A percentile compares a stretch with the other conserved stretches of the same genome.
phyloP scores from a whole-genome alignment of 2,888 invertebrate species.

The Cephonodes hylas region DNA sequence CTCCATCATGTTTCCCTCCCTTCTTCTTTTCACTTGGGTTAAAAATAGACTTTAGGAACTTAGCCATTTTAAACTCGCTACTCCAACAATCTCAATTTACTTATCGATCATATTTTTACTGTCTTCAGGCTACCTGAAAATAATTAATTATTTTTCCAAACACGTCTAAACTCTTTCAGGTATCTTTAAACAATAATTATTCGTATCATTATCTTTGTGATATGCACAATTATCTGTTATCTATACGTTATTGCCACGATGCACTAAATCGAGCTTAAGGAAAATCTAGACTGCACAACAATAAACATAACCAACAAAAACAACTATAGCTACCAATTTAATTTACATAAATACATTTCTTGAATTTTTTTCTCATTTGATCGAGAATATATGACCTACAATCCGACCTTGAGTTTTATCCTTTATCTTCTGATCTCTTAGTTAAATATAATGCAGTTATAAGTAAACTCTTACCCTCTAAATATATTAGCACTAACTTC shows the following conservation, averaged over 20 bases:
- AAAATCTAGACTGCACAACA: too few relatives aligned
- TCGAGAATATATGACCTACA: too few relatives aligned
- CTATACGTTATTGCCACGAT: not conserved
- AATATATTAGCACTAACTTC: conserved; percentile 24
- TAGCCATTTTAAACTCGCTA: conserved; percentile 51
- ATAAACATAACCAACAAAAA: too few relatives aligned
- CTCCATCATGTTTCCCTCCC: conserved; percentile 36
- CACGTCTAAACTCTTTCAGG: not conserved
- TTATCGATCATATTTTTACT: not conserved
- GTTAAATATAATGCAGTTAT: not conserved
- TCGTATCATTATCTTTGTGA: not conserved
- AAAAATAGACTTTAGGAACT: conserved; percentile 70
- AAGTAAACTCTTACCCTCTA: conserved; percentile 23
- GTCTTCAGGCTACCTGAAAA: not conserved
- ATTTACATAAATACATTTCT: too few relatives aligned
- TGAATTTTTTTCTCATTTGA: too few relatives aligned
- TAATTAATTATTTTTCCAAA: not conserved
- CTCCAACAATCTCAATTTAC: not conserved
- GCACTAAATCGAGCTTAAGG: not conserved
- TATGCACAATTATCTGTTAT: conserved; percentile 3
- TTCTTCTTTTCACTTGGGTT: conserved; percentile 52
- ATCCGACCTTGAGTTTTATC: not conserved
- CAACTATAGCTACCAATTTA: too few relatives aligned
- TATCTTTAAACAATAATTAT: not conserved
- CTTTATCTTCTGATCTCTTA: not conserved